Evolutionary conservation across 2,113 vertebrate genomes (phyloP).

Genomic region (Channa maculata): DNA sequence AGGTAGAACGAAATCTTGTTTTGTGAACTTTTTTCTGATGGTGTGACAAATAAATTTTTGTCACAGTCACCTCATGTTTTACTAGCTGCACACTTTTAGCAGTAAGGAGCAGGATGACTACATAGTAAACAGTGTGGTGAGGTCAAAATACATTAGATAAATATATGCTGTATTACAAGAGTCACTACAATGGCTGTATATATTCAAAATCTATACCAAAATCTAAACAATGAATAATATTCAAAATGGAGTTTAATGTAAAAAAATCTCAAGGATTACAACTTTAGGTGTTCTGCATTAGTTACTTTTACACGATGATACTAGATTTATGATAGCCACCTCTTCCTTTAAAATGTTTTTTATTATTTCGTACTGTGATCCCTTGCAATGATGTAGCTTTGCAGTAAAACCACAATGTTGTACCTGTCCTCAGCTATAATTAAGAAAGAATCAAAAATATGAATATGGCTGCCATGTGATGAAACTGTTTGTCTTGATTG

Average conservation of each 20-base stretch:
- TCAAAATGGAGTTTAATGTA: too few relatives aligned
- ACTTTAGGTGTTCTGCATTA: too few relatives aligned
- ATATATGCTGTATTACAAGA: too few relatives aligned
- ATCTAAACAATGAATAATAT: too few relatives aligned
- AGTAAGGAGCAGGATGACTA: too few relatives aligned
- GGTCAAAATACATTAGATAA: too few relatives aligned
- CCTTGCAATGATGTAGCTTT: not conserved
- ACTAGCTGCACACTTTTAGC: too few relatives aligned
- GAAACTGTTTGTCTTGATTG: constrained; percentile 21
- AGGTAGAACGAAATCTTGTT: not conserved
- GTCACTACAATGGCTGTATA: too few relatives aligned
- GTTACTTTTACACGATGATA: not conserved
- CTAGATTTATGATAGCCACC: not conserved
- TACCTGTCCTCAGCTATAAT: not conserved
- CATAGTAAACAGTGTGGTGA: too few relatives aligned
- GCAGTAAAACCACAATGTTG: not conserved
- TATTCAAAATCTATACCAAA: too few relatives aligned
- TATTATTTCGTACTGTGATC: not conserved
- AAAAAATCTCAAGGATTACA: not conserved
- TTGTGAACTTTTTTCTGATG: not conserved
- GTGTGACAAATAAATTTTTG: not conserved
- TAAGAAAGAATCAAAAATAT: constrained; percentile 6
- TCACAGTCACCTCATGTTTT: not conserved
- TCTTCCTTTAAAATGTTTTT: not conserved
- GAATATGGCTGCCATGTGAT: constrained; percentile 12